phyloP scores from a whole-genome alignment of 1,140 invertebrate species.

The Bathynomus jamesi region DNA sequence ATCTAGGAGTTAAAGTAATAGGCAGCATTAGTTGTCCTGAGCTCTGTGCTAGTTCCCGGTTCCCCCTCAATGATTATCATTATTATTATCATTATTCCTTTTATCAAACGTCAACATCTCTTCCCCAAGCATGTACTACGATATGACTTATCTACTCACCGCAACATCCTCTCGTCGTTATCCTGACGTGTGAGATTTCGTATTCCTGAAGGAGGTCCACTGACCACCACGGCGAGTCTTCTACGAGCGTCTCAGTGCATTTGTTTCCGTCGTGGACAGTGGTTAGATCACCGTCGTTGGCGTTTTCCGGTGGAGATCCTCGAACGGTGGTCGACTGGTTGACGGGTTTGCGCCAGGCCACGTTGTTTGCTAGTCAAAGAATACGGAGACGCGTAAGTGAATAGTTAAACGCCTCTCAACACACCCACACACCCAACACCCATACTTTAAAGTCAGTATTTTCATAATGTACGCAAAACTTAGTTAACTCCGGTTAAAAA shows the following conservation, averaged over 20 bases:
- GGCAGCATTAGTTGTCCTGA: no score
- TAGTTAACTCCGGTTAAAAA: no score
- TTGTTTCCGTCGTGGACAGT: slow-evolving; percentile 65
- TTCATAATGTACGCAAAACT: no score
- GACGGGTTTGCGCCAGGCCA: slow-evolving; percentile 73
- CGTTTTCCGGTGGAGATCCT: slow-evolving; percentile 68
- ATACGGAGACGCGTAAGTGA: neutral
- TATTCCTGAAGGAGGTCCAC: slow-evolving; percentile 76
- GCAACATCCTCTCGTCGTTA: slow-evolving; percentile 77
- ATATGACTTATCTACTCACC: slow-evolving; percentile 51
- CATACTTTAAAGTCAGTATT: slow-evolving; percentile 1
- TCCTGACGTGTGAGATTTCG: slow-evolving; percentile 69
- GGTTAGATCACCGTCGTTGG: slow-evolving; percentile 72
- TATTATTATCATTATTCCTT: no score
- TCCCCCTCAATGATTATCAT: no score
- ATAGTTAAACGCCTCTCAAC: neutral
- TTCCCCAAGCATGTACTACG: no score
- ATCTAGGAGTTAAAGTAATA: no score
- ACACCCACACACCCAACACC: neutral
- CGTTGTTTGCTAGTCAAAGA: slow-evolving; percentile 55
- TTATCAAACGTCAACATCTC: no score
- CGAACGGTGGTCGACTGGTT: slow-evolving; percentile 81
- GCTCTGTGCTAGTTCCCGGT: no score
- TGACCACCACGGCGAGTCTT: slow-evolving; percentile 84
- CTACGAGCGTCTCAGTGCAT: slow-evolving; percentile 79